These are phyloP conservation scores for Intellagama lesueurii DNA, from an alignment of 2,797 vertebrate species.

Conservation along the genomic window DNA sequence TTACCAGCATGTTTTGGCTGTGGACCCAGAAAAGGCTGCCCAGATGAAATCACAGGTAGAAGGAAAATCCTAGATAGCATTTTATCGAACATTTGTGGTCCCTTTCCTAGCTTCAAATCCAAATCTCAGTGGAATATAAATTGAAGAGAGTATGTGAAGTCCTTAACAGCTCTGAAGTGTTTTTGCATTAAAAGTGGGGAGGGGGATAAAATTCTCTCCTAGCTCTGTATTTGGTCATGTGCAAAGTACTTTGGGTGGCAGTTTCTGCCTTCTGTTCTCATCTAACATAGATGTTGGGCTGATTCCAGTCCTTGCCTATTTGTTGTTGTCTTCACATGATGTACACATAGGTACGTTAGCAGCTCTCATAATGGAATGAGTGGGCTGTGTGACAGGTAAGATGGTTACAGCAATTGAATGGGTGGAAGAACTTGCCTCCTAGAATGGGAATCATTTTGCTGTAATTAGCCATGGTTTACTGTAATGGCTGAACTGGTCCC, in stretches of 20 bases:
- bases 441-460: neutral
- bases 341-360: too few relatives aligned
- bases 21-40: constrained; percentile 96
- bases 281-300: neutral
- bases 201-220: neutral
- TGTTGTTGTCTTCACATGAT: too few relatives aligned
- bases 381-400: too few relatives aligned
- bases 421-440: too few relatives aligned
- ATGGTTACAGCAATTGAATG: too few relatives aligned
- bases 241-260: neutral
- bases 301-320: too few relatives aligned
- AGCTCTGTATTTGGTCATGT: neutral
- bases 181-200: neutral
- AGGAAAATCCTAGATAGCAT: accelerated
- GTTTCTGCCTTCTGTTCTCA: neutral
- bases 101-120: neutral
- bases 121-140: accelerated
- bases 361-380: too few relatives aligned
- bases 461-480: neutral
- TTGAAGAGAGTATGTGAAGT: neutral
- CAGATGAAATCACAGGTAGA: constrained; percentile 98
- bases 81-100: neutral
- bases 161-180: neutral
- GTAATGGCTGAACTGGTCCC: neutral
- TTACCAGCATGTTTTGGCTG: constrained; percentile 95